Base-by-base conservation (phyloP, 2,113 vertebrate genomes). In the Synodontis membranacea region DNA sequence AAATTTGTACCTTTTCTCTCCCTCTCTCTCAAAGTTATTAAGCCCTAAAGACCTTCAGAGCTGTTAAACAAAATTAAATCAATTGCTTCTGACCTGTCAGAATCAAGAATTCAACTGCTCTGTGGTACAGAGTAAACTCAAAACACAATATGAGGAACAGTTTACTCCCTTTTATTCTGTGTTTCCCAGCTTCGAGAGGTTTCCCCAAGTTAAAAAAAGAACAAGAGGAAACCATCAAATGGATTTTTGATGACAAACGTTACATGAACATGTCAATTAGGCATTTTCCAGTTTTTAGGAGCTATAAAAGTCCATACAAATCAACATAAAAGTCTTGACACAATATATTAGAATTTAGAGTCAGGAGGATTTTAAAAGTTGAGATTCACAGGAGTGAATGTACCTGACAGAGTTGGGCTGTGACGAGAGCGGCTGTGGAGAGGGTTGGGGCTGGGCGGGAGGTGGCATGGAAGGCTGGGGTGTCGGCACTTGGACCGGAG, bases 401-500 rank as follows among this genome's bases (percentile, higher is more conserved):
- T 87, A 99, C 97, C 97, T 98, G 95, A 96, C 97, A 0, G 97
- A 99, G 93, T 96, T 98, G 86, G 97, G 97, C 93, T 99, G 98
- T 0, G 97, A 98, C 76, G 88, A 92, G 23, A 97, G 95, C 0
- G 98, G 97, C 90, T 99, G 98, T 0, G 97, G 98, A 0, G 97
- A 98, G 0, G 97, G 98, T 92, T 96, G 96, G 0, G 95, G 95
- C 91, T 97, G 97, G 0, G 97, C 97, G 0, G 97, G 98, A 0
- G 97, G 98, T 0, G 97, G 97, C 98, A 99, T 99, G 0, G 97
- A 93, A 0, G 97, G 93, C 83, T 97, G 98, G 0, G 97, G 96
- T 0, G 97, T 97, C 89, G 95, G 96, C 10, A 95, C 97, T 91
- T 98, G 98, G 75, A 96, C 96, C 0, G 97, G 97, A 6, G 98